Evolutionary conservation across 2,797 vertebrate species (phyloP), one percentile per base, ranked within the genome.

Genomic region (Okamejei kenojei): DNA sequence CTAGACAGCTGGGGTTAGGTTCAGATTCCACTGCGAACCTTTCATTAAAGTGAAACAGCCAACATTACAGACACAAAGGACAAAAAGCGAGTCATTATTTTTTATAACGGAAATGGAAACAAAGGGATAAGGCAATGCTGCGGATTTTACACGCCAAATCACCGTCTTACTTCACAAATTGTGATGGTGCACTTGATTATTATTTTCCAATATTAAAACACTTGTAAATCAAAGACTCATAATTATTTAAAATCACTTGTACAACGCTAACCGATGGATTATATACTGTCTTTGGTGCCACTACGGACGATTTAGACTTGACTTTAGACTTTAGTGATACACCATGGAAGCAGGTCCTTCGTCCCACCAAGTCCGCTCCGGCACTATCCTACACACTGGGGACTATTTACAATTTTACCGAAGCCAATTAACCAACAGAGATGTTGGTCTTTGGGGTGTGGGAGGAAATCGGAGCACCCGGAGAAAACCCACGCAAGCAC

Each of bases 1-100:
- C 90, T 71, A 92, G 90, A 74, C 90, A 92, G 90, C 90, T 92
- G 90, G 71, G 90, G 71, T 92, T 45, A 76, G 90, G 90, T 92
- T 92, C 90, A 92, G 90, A 76, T 92, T 74, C 71, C 4, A 71
- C 68, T 76, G 71, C 6, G 38, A 92, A 92, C 90, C 68, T 92
- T n/a, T 74, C 35, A n/a, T 76, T 38, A 11, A 92, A 92, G 38
- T 73, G 90, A 73, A 76, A 73, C 38, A 74, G 90, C 68, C 32
- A 92, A 54, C 90, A 73, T 45, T 71, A 92, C 10, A 73, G 90
- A 45, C 90, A 76, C 90, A 92, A 92, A 92, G 90, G n/a, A 76
- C 7, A 32, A 78, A 32, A 92, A 92, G 45, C 71, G 26, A 54
- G 32, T 26, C 71, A 26, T 92, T 92, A 76, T 74, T 76, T 76